Evolutionary conservation across 1,140 invertebrate species (phyloP).

Genomic region (Monomorium pharaonis): DNA sequence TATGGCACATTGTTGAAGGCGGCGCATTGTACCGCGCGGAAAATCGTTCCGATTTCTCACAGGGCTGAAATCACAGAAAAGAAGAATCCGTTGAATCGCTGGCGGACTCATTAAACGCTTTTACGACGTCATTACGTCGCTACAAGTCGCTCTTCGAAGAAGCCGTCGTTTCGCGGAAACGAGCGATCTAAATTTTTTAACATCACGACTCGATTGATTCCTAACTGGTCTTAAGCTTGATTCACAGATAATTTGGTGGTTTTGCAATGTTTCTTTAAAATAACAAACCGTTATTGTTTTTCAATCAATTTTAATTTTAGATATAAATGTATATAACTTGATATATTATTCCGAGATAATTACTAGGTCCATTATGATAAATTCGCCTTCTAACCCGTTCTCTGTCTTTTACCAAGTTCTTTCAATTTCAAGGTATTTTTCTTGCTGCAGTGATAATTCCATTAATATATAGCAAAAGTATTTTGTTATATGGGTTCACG

Average conservation of each 20-base stretch:
- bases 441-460: not conserved
- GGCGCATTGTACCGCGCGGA: constrained; percentile 92
- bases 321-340: not conserved
- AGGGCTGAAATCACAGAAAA: constrained; percentile 88
- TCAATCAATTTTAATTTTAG: not conserved
- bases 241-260: not conserved
- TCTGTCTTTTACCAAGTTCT: not conserved
- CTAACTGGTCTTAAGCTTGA: not conserved
- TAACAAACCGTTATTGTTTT: not conserved
- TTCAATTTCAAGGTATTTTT: not conserved
- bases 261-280: too few relatives aligned
- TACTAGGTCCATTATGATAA: not conserved
- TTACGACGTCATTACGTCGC: constrained; percentile 9
- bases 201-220: not conserved
- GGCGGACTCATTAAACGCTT: constrained; percentile 40
- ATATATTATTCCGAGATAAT: not conserved
- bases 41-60: constrained; percentile 90
- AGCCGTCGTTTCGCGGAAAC: not conserved
- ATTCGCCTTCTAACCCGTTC: not conserved
- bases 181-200: not conserved
- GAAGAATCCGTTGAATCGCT: constrained; percentile 14
- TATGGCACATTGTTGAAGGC: constrained; percentile 93
- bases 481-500: constrained; percentile 5
- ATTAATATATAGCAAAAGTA: constrained; percentile 34
- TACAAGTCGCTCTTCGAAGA: not conserved